Evolutionary conservation across 2,888 invertebrate genomes (phyloP).

Genomic region (Odontocolon sp.): DNA sequence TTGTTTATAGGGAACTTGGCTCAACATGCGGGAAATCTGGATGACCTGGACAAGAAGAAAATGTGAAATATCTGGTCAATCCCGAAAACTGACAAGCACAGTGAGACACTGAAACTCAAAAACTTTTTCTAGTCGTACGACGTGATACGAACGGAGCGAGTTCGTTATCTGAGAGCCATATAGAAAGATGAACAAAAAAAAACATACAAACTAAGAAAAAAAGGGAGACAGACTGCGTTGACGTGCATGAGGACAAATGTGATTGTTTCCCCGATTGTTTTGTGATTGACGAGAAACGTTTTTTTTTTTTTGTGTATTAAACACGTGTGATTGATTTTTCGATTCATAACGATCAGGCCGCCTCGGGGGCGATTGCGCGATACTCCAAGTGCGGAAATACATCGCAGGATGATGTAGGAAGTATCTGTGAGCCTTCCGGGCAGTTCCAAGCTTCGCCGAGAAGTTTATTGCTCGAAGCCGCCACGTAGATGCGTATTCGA

Average conservation of each 20-base stretch:
- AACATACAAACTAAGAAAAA: slow-evolving; percentile 18
- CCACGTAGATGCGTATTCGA: slow-evolving; percentile 65
- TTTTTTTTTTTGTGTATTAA: too few species aligned
- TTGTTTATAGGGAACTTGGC: slow-evolving; percentile 70
- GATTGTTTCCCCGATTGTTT: slow-evolving; percentile 33
- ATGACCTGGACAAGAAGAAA: slow-evolving; percentile 67
- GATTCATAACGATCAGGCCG: too few species aligned
- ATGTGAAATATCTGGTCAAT: slow-evolving; percentile 60
- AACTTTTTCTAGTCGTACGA: slow-evolving; percentile 72
- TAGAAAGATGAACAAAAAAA: slow-evolving; percentile 16
- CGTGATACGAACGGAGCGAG: slow-evolving; percentile 51
- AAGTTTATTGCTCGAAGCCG: slow-evolving; percentile 61
- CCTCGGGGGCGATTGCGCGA: slow-evolving; percentile 23
- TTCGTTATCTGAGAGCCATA: slow-evolving; percentile 47
- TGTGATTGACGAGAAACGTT: slow-evolving; percentile 7
- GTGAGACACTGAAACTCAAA: slow-evolving; percentile 49
- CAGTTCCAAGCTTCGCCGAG: slow-evolving; percentile 69
- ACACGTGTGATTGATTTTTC: too few species aligned
- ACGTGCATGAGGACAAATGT: neutral
- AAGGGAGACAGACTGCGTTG: slow-evolving; percentile 7
- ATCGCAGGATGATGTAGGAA: slow-evolving; percentile 60
- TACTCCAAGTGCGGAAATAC: slow-evolving; percentile 67
- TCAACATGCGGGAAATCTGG: slow-evolving; percentile 65
- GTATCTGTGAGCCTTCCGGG: slow-evolving; percentile 62
- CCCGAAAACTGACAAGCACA: slow-evolving; percentile 53